Base-by-base conservation (phyloP, 1,140 invertebrate genomes). In the Papilio machaon region DNA sequence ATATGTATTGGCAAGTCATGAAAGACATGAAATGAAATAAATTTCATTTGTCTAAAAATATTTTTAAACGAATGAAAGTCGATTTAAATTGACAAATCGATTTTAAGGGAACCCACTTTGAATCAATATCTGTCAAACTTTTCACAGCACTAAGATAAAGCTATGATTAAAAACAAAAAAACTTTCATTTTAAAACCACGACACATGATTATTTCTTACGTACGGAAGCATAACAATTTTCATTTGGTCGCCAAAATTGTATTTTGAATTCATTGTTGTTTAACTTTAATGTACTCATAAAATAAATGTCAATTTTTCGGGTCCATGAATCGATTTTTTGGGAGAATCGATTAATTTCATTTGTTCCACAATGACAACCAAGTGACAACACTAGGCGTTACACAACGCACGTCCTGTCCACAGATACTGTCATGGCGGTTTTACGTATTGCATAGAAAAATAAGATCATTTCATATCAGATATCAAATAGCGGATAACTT, bases 341-440 rank as follows among this genome's bases (percentile, higher is more conserved):
- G 23, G 5, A 4, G 13, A 70, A 70, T 70, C 64, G 64, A 70
- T 70, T 70, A 3, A 10, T 15, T 64, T 35, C 3, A 15, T 38
- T 70, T 35, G 23, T 70, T 35, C 15, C 9, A 11, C 10, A 67
- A 6, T 54, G 52, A 54, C 47, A 15, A 30, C 23, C 58, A 19
- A 19, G 19, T 11, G 23, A 17, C 64, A 38, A 38, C 64, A 30
- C 64, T 38, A 70, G 30, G 30, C 64, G 64, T 70, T 70, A 70
- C 13, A 70, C 64, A 70, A 30, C 23, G 23, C 23, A 30, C 23
- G 23, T 30, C 23, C 23, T 30, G 23, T 30, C 23, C 23, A 30
- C 23, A 30, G 23, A 86, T 86, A 85, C 74, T 82, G 84, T 85
- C 81, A 86, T 86, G 84, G 85, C 83, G 83, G 49, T 30, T 49